These are phyloP conservation scores for Muschampia plurimacula DNA, from an alignment of 2,888 invertebrate species.

Conservation along the genomic window DNA sequence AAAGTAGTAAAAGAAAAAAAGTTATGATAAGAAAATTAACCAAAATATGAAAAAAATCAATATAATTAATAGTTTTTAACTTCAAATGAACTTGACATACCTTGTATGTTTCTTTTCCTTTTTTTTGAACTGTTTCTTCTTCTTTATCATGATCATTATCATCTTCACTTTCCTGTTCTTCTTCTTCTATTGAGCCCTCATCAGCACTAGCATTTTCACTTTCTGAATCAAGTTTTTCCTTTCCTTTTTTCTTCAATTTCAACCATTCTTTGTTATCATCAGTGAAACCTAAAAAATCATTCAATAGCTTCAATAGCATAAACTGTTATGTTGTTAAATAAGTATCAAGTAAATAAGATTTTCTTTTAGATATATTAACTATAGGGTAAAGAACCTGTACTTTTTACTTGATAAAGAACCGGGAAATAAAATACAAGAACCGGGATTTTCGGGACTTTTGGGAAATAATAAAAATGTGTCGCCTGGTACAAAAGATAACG, in stretches of 20 bases:
- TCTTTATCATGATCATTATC: constrained; percentile 48
- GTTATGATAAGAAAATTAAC: background rate
- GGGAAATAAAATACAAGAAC: too few relatives aligned
- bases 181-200: constrained; percentile 48
- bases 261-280: constrained; percentile 91
- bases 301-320: background rate
- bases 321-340: background rate
- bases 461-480: too few relatives aligned
- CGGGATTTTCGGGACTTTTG: too few relatives aligned
- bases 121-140: constrained; percentile 52
- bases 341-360: too few relatives aligned
- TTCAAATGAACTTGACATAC: constrained; percentile 48
- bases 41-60: background rate
- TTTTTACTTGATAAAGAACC: too few relatives aligned
- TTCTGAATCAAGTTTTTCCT: constrained; percentile 56
- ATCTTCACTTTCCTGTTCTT: constrained; percentile 52
- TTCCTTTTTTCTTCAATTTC: constrained; percentile 85
- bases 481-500: too few relatives aligned
- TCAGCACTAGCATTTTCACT: constrained; percentile 59
- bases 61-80: background rate
- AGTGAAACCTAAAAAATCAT: constrained; percentile 79
- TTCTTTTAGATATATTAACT: too few relatives aligned
- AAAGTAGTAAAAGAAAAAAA: too few relatives aligned
- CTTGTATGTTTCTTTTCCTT: constrained; percentile 71
- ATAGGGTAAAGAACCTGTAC: too few relatives aligned